Base-by-base conservation (phyloP, 1,140 invertebrate genomes). In the Aphaenogaster floridana region DNA sequence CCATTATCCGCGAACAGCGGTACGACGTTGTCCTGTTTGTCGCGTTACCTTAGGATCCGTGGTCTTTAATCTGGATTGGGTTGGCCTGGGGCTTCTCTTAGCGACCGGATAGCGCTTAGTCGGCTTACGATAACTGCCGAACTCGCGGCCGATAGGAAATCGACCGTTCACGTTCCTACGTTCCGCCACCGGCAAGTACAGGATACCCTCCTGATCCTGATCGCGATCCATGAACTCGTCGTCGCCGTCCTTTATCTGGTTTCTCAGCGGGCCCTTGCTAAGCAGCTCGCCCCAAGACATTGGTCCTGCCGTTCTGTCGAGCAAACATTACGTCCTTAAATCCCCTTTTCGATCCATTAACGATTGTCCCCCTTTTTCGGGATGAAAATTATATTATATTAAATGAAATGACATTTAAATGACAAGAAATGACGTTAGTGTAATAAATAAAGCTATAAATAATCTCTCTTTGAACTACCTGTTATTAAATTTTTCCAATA, bases 31-130 rank as follows among this genome's bases (percentile, higher is more conserved):
- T 68, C 4, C 1, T 66, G 4, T 63, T 50, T 50, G 3, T 52
- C n/a, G 42, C 34, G 36, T 39, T 92, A 95, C 94, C 92, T 95
- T 95, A 7, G 94, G 94, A 91, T 95, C 94, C 11, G 93, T 95
- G 7, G 83, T 85, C 77, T 93, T 93, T 48, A 91, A 80, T 13
- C 92, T 93, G 17, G 72, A 84, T 66, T 76, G 91, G 3, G 92
- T 66, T 0, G 92, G 79, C 86, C 94, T 94, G 0, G 94, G 90
- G 52, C 95, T 95, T 50, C 95, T 93, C 71, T 95, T 95, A 4
- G 94, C 89, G 0, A 95, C 86, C 0, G 94, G 92, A 69, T 92
- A 95, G 9, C 94, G 90, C 50, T 95, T 95, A 0, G 83, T 63
- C 61, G 93, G 48, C n/a, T 91, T 92, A 7, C 84, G 79, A 42